Base-by-base conservation (phyloP, 2,888 invertebrate genomes). In the Polia nebulosa region DNA sequence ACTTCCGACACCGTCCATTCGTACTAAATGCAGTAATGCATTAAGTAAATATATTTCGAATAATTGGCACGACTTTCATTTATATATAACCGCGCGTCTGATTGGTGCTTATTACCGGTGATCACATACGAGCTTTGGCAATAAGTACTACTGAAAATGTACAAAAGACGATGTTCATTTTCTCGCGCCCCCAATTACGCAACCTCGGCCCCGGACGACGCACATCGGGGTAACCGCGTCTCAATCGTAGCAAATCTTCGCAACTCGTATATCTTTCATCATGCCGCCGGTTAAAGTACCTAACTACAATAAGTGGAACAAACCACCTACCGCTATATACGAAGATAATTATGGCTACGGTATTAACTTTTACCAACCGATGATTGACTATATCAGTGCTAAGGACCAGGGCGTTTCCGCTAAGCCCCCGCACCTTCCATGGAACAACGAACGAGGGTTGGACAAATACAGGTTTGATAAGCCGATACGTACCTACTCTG, bases 341-440 rank as follows among this genome's bases (percentile, higher is more conserved):
- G 97, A 97, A 88, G 97, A 97, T 91, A 98, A 98, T 93, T 98
- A 98, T 93, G 97, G 97, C 81, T 98, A 97, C 91, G 98, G 97
- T 60, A 97, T 98, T 87, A 97, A 98, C 94, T 98, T 97, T 92
- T 98, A 98, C 93, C 97, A 98, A 91, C 98, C 98, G 57, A 98
- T 98, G 98, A 97, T 98, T 87, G 98, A 98, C 92, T 98, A 98
- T 88, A 97, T 98, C 83, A 97, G 97, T 88, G 96, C 96, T 52
- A 97, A 97, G 93, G 96, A 97, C 81, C 95, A 92, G 62, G 96
- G 95, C 62, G 82, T 90, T 22, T 68, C 87, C 22, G 83, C 89
- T 1, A 92, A 92, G 57, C 96, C 96, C 41, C 97, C 98, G 79
- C 97, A 98, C 92, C 94, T 98, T 80, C 98, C 98, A 68, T 97